Base-by-base conservation (phyloP, 2,888 invertebrate genomes). In the Calameuta filiformis region DNA sequence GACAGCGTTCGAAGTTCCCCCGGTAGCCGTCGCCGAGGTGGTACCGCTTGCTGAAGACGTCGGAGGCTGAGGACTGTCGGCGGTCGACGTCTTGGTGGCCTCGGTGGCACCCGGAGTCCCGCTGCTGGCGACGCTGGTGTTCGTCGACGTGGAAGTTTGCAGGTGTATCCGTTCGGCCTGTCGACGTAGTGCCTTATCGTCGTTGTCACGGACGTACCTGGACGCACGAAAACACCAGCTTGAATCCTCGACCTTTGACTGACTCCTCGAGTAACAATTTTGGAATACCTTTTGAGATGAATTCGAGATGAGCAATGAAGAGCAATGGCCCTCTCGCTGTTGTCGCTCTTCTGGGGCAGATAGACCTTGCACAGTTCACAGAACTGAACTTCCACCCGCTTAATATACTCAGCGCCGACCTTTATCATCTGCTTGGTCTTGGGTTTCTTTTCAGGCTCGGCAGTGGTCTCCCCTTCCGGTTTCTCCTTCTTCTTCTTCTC, bases 341-440 rank as follows among this genome's bases (percentile, higher is more conserved):
- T 93, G 88, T 89, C 90, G 86, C 94, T 92, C 85, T 88, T 92
- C 68, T 95, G 94, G 73, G 95, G 94, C 87, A 97, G 91, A 91
- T 96, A 96, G 88, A 95, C 94, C 87, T 95, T 95, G 91, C 97
- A 97, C 80, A 97, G 91, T 87, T 96, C 96, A 90, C 97, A 97
- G 91, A 95, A 96, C 92, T 95, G 94, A 15, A 96, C 96, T 91
- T 96, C 95, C 76, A 96, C 93, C 87, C 95, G 95, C 87, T 95
- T 95, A 74, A 97, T 95, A 86, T 95, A 96, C 84, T 97, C 96
- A 76, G 94, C 94, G 15, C 97, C 96, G 78, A 96, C 95, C 84
- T 95, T 95, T 12, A 95, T 94, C 89, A 95, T 95, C 81, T 95
- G 94, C 86, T 95, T 95, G 69, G 87, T 90, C 88, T 94, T 95